A percentile compares a stretch with the other conserved stretches of the same genome.
These are phyloP conservation scores for Neomonachus schauinslandi DNA, from an alignment of 2,113 vertebrate species.

Conservation along the genomic window DNA sequence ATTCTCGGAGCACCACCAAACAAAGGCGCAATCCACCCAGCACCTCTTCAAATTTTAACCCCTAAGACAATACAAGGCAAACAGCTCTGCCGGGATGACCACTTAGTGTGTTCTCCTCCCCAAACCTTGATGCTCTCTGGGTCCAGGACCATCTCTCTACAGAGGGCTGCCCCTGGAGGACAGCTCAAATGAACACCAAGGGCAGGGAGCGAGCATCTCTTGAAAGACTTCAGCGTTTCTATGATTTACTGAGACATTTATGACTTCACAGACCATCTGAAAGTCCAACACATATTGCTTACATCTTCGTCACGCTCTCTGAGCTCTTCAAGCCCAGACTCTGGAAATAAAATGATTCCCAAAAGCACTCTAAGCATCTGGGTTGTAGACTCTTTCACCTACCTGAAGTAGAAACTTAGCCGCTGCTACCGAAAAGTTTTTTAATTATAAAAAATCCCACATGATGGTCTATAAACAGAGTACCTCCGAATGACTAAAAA, in stretches of 20 bases:
- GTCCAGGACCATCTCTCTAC: background rate
- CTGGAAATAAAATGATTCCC: background rate
- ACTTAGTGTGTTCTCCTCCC: background rate
- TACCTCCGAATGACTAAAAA: background rate
- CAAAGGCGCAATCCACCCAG: constrained; percentile 50
- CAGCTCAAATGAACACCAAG: background rate
- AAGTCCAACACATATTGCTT: background rate
- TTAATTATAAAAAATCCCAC: background rate
- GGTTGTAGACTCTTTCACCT: background rate
- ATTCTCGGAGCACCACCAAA: constrained; percentile 54
- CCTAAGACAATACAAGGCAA: background rate
- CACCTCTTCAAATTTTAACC: constrained; percentile 58
- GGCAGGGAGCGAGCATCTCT: background rate
- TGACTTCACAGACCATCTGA: background rate
- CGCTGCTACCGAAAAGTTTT: background rate
- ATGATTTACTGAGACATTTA: background rate
- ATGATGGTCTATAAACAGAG: background rate
- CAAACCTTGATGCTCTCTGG: background rate
- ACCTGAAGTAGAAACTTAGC: background rate
- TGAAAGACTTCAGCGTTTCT: background rate
- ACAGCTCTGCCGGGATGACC: background rate
- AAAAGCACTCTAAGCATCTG: background rate
- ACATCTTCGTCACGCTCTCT: background rate
- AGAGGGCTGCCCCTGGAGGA: background rate
- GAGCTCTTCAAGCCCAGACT: background rate